phyloP scores from a whole-genome alignment of 2,888 invertebrate genomes.

The Mamestra brassicae region DNA sequence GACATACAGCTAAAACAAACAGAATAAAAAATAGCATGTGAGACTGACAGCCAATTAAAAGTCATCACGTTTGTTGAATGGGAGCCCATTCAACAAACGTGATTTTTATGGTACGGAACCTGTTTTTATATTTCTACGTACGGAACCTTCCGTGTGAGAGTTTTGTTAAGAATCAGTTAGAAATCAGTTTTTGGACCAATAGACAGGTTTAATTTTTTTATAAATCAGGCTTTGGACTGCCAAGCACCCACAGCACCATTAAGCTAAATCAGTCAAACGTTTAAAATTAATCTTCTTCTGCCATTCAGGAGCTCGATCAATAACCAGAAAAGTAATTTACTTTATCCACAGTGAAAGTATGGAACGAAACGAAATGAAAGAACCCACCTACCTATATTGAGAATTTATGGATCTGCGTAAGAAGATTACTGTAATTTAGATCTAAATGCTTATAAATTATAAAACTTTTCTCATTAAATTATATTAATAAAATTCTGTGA shows the following conservation, averaged over 20 bases:
- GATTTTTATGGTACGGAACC: too few relatives aligned
- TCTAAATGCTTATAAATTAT: constrained; percentile 14
- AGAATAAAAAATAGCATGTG: too few relatives aligned
- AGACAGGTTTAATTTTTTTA: not conserved
- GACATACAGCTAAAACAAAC: too few relatives aligned
- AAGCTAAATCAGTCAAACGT: constrained; percentile 22
- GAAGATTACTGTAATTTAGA: constrained; percentile 18
- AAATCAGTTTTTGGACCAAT: too few relatives aligned
- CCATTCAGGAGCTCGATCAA: constrained; percentile 28
- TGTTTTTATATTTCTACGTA: too few relatives aligned
- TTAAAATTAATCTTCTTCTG: constrained; percentile 32
- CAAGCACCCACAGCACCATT: constrained; percentile 7
- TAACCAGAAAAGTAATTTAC: constrained; percentile 43
- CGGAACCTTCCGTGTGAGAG: too few relatives aligned
- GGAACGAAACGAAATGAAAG: constrained; percentile 29
- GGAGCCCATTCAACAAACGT: too few relatives aligned
- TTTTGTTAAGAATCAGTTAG: too few relatives aligned
- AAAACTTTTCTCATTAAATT: not conserved
- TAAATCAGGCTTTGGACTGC: too few relatives aligned
- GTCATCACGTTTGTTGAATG: too few relatives aligned
- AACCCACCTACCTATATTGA: not conserved
- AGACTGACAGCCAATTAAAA: too few relatives aligned
- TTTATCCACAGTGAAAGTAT: not conserved
- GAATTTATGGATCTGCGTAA: constrained; percentile 13
- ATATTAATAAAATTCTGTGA: not conserved